Evolutionary conservation across 2,888 invertebrate species (phyloP), one percentile per base, ranked within the genome.

Genomic region (Agrilus biguttatus): DNA sequence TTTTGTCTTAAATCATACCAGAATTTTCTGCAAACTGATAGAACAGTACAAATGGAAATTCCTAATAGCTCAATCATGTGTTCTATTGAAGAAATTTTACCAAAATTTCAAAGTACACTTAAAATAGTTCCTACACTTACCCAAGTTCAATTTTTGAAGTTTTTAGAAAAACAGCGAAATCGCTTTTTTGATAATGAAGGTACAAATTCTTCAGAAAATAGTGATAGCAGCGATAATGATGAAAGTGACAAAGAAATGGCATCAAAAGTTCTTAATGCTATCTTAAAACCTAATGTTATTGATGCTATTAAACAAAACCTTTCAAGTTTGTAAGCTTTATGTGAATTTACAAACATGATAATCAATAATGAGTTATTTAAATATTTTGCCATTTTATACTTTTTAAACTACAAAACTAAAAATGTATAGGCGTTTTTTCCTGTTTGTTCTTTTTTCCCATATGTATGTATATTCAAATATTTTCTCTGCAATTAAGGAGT

Each of bases 271-370:
- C 70, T 83, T 21, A 77, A 82, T 59, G 71, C 80, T 23, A 70
- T 82, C 51, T 78, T 80, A 55, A 73, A 79, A 54, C 72, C 71
- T 39, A 70, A 73, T 49, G 72, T 79, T 37, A 71, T 83, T 51
- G 67, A 60, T 46, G 55, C 66, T 53, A 64, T 70, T 32, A 56
- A 61, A 39, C 53, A 64, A 46, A 60, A 66, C 50, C 46, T 67
- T 37, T 48, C 58, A 21, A 44, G 56, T 8, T 23, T 23, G 28
- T 28, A 28, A 10, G 2, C 10, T 10, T 10, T 28, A 3, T 28
- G 8, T 28, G 10, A 28, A 28, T 28, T 21, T 28, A 4, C 4
- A 28, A 28, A 28, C 28, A 10, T 28, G 5, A 28, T 10, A 28
- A 10, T 28, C 23, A 23, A 23, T 23, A 4, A 23, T 23, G 8